phyloP scores from a whole-genome alignment of 2,797 vertebrate genomes.

The Poeciliopsis gracilis region DNA sequence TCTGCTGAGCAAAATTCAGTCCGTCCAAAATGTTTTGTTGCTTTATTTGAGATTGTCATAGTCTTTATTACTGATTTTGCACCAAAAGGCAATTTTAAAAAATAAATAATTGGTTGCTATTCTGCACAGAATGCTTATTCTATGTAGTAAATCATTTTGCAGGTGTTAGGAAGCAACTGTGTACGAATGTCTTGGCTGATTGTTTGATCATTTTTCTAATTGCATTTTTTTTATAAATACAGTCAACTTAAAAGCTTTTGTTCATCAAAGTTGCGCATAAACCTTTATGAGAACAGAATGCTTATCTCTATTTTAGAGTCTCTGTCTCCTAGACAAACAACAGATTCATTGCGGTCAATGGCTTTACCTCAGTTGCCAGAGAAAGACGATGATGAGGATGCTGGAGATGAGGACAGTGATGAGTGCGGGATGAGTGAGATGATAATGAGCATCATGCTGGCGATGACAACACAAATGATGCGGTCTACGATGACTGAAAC shows the following conservation, averaged over 20 bases:
- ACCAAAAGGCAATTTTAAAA: no score
- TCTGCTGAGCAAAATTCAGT: not conserved
- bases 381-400: constrained; percentile 40
- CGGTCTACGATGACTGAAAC: constrained; percentile 41
- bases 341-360: not conserved
- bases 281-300: not conserved
- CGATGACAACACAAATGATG: constrained; percentile 54
- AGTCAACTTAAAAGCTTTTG: not conserved
- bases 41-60: no score
- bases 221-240: not conserved
- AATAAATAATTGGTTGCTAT: not conserved
- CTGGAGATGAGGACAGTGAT: constrained; percentile 48
- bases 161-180: not conserved
- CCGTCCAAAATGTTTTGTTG: no score
- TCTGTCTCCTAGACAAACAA: constrained; percentile 4
- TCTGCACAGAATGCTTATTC: not conserved
- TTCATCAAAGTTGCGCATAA: not conserved
- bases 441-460: constrained; percentile 58
- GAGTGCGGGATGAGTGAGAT: constrained; percentile 43
- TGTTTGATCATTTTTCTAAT: not conserved
- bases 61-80: no score
- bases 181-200: not conserved
- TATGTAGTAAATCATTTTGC: not conserved
- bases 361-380: constrained; percentile 65
- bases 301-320: not conserved